Percentiles rank a stretch among this genome's conserved stretches.
Evolutionary conservation across 2,113 vertebrate species (phyloP).

Genomic region (Microtus montanus): DNA sequence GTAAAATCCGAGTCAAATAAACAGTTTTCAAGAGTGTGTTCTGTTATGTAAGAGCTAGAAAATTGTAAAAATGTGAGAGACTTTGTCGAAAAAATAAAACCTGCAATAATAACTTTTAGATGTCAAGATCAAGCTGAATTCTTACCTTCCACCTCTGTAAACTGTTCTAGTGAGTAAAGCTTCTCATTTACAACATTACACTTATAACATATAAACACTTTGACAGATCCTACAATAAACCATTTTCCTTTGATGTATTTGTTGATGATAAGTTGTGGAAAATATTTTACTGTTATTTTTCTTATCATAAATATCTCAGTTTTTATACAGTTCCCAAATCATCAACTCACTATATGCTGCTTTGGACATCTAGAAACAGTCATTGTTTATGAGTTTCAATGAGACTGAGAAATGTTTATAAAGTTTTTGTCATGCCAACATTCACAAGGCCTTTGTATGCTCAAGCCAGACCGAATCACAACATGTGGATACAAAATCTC

Average conservation of each 20-base stretch:
- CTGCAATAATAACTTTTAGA: neutral
- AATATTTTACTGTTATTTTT: neutral
- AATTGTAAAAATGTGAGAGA: neutral
- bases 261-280: neutral
- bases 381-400: neutral
- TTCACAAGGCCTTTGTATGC: neutral
- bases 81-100: neutral
- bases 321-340: neutral
- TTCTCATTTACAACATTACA: neutral
- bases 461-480: neutral
- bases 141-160: neutral
- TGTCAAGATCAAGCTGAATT: neutral
- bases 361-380: constrained; percentile 4
- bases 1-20: neutral
- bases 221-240: neutral
- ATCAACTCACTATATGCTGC: neutral
- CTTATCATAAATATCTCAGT: neutral
- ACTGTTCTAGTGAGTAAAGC: neutral
- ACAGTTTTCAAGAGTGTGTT: neutral
- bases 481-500: neutral
- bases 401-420: neutral
- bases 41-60: neutral
- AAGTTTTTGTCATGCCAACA: neutral
- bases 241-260: neutral
- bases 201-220: neutral